Conservation (phyloP, 2,113 vertebrate species). For the Ctenomys sociabilis region DNA sequence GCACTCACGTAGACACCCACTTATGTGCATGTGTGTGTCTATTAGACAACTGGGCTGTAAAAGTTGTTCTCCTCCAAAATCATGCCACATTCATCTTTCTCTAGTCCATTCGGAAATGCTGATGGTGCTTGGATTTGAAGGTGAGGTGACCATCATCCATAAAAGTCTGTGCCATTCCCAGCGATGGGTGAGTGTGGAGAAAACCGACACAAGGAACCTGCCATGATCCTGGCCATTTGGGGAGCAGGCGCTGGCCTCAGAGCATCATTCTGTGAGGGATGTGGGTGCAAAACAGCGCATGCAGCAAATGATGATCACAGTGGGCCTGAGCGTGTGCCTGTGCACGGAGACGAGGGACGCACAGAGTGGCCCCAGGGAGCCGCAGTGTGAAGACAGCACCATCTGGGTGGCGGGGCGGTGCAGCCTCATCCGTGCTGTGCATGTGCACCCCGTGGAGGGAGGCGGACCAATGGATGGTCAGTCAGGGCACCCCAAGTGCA, state of each 20-base stretch:
- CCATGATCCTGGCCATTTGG: background rate
- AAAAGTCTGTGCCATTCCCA: background rate
- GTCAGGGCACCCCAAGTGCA: background rate
- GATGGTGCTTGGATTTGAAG: background rate
- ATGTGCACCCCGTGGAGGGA: background rate
- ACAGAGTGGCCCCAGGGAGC: background rate
- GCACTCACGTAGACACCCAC: background rate
- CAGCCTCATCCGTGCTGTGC: background rate
- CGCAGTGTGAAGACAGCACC: background rate
- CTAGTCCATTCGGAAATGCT: background rate
- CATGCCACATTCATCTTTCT: background rate
- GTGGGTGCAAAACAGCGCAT: background rate
- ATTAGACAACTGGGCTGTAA: background rate
- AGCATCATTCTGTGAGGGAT: background rate
- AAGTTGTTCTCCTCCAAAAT: background rate
- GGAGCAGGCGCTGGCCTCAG: fast-evolving
- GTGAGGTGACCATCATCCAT: background rate
- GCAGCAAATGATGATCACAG: background rate
- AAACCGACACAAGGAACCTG: background rate
- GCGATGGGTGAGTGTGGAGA: background rate
- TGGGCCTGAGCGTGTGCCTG: fast-evolving
- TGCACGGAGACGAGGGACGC: background rate
- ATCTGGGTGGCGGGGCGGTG: too few relatives aligned
- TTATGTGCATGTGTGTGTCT: too few relatives aligned
- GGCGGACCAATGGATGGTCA: too few relatives aligned